Evolutionary conservation across 2,113 vertebrate genomes (phyloP).

Genomic region (Herpailurus yagouaroundi): DNA sequence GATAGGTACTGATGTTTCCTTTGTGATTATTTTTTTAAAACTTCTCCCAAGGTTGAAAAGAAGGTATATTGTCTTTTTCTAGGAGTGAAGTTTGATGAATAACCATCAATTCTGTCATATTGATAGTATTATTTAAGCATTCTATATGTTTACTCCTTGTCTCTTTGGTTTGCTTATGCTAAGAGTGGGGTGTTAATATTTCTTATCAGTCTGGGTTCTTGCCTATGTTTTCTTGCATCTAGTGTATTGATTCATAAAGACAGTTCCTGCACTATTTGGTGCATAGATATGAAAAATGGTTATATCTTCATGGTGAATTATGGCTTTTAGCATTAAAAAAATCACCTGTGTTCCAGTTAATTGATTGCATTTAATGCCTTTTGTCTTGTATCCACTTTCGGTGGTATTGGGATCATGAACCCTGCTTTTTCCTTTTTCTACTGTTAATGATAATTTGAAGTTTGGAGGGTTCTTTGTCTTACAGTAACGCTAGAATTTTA

Average conservation of each 20-base stretch:
- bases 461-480: neutral
- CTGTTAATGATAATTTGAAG: neutral
- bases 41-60: neutral
- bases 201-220: neutral
- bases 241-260: neutral
- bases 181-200: neutral
- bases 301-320: neutral
- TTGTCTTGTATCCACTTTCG: neutral
- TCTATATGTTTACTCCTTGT: neutral
- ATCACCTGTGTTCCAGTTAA: neutral
- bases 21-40: neutral
- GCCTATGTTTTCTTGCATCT: neutral
- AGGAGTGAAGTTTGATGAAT: neutral
- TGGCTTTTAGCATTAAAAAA: neutral
- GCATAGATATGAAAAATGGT: neutral
- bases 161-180: neutral
- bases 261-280: neutral
- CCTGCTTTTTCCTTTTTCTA: neutral
- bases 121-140: neutral
- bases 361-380: neutral
- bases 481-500: neutral
- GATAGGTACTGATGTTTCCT: neutral
- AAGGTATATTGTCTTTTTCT: neutral
- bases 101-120: neutral
- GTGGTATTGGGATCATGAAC: neutral